phyloP scores from a whole-genome alignment of 1,140 invertebrate genomes.

The Lordiphosa collinella region DNA sequence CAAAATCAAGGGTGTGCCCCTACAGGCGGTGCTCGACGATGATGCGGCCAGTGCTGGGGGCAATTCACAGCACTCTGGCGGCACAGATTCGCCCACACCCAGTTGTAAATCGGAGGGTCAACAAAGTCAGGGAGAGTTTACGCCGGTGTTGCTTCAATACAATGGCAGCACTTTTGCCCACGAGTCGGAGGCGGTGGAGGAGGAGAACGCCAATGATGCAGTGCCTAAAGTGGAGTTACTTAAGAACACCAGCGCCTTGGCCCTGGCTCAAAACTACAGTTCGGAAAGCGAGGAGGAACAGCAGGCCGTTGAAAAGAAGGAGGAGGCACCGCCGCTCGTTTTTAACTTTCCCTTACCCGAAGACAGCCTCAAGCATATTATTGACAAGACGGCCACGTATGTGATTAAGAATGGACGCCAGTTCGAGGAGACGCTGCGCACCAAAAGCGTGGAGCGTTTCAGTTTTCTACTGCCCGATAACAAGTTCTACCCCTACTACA shows the following conservation, averaged over 20 bases:
- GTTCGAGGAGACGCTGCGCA: conserved; percentile 93
- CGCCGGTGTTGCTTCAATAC: conserved; percentile 66
- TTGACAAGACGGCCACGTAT: conserved; percentile 97
- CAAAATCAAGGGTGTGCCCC: conserved; percentile 88
- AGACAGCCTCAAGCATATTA: conserved; percentile 90
- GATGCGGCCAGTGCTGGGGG: conserved; percentile 27
- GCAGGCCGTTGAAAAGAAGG: conserved; percentile 53
- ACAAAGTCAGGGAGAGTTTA: conserved; percentile 55
- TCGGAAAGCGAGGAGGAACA: conserved; percentile 80
- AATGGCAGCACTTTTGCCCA: conserved; percentile 68
- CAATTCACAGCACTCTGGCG: conserved; percentile 52
- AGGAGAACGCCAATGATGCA: conserved; percentile 36
- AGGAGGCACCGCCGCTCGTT: conserved; percentile 35
- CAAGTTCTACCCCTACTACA: conserved; percentile 89
- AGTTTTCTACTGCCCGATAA: conserved; percentile 88
- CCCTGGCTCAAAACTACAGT: conserved; percentile 83
- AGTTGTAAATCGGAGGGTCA: conserved; percentile 56
- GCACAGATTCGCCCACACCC: conserved; percentile 52
- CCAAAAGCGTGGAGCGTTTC: conserved; percentile 92
- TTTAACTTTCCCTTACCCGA: conserved; percentile 84
- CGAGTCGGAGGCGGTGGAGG: conserved; percentile 24
- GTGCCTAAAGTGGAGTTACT: conserved; percentile 61
- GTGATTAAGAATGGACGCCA: conserved; percentile 96
- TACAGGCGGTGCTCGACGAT: conserved; percentile 75
- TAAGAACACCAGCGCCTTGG: conserved; percentile 81